Conservation (phyloP, 2,113 vertebrate species). For the Halichoerus grypus region DNA sequence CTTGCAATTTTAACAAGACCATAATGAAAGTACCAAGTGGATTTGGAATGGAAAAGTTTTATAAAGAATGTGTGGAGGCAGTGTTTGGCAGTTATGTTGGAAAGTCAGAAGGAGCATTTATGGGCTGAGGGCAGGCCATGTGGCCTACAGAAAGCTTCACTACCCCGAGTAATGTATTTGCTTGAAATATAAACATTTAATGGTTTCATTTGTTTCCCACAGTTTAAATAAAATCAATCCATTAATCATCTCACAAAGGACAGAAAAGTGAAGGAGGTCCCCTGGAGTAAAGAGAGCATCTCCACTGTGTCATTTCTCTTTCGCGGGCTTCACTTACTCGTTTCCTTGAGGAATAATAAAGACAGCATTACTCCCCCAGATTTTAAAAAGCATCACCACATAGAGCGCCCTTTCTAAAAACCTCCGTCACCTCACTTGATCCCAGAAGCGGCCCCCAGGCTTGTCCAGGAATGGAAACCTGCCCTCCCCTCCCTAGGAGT, state of each 20-base stretch:
- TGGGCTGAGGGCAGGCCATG: slow-evolving; percentile 48
- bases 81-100: slow-evolving; percentile 70
- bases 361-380: neutral
- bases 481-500: neutral
- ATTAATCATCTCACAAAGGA: slow-evolving; percentile 67
- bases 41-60: slow-evolving; percentile 75
- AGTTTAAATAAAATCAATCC: slow-evolving; percentile 70
- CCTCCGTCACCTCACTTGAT: slow-evolving; percentile 45
- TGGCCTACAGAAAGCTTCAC: slow-evolving; percentile 53
- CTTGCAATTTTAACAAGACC: slow-evolving; percentile 68
- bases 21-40: slow-evolving; percentile 69
- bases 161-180: slow-evolving; percentile 64
- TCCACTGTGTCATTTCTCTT: slow-evolving; percentile 21
- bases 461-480: neutral
- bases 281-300: slow-evolving; percentile 48
- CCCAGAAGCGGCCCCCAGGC: neutral
- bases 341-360: slow-evolving; percentile 69
- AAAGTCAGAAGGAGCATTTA: slow-evolving; percentile 75
- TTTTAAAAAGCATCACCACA: slow-evolving; percentile 22
- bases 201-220: slow-evolving; percentile 68
- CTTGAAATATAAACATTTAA: slow-evolving; percentile 70
- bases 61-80: slow-evolving; percentile 74
- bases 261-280: slow-evolving; percentile 47
- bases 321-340: neutral
- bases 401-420: slow-evolving; percentile 42